A percentile compares a stretch with the other conserved stretches of the same genome.
phyloP scores from a whole-genome alignment of 2,113 vertebrate genomes.

The Acanthochromis polyacanthus region DNA sequence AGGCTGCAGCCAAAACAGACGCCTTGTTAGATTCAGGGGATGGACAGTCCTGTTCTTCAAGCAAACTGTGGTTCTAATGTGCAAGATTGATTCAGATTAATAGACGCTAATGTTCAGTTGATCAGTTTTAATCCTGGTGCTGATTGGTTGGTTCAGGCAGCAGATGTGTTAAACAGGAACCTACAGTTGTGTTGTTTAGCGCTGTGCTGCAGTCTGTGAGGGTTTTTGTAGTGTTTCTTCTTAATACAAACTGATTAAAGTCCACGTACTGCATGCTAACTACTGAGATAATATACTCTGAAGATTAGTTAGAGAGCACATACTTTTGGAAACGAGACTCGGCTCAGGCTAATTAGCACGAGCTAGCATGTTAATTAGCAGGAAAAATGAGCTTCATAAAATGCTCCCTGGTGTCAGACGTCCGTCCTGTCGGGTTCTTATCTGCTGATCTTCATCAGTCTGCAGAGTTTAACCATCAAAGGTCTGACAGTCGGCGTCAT shows the following conservation, averaged over 20 bases:
- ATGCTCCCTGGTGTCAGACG: constrained; percentile 1
- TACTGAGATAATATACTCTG: neutral
- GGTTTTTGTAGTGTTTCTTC: neutral
- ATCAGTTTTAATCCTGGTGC: neutral
- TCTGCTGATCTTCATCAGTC: neutral
- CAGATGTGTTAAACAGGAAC: no score
- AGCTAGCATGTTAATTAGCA: constrained; percentile 43
- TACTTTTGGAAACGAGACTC: constrained; percentile 1
- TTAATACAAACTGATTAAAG: neutral
- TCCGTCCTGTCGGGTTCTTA: no score
- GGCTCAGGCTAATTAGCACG: constrained; percentile 16
- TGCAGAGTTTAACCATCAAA: constrained; percentile 40
- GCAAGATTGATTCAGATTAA: neutral
- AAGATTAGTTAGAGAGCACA: neutral
- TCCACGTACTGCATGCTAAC: neutral
- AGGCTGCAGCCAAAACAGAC: neutral
- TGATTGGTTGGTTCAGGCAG: neutral
- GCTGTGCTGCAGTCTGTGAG: no score
- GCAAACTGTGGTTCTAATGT: neutral
- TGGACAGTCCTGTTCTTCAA: neutral
- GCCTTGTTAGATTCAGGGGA: constrained; percentile 6
- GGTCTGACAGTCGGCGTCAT: constrained; percentile 20
- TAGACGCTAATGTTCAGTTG: neutral
- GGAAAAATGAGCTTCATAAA: constrained; percentile 30
- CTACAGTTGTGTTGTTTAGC: no score